Evolutionary conservation across 2,888 invertebrate species (phyloP), one percentile per base, ranked within the genome.

Genomic region (Melanargia galathea): DNA sequence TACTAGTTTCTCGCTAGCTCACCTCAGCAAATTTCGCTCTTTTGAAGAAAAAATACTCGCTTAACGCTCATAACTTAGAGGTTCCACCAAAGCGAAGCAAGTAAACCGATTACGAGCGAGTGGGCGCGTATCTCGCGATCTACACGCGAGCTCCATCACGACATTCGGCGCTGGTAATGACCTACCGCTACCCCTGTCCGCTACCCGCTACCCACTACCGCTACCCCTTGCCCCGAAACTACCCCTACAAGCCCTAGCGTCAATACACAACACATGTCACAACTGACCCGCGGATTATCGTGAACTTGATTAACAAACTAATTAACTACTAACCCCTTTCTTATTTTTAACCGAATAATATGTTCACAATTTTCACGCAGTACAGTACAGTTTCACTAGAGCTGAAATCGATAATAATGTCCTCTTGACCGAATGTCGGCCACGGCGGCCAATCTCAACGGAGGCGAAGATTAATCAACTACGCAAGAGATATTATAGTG

Each of bases 91-190:
- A 79, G 75, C 75, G 75, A 80, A 81, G 80, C 80, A 80, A 83
- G 85, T 88, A 88, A 87, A 89, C 86, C 88, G 89, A 89, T 88
- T 89, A 88, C 81, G 80, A 78, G 74, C 76, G 71, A 68, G 69
- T 66, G 71, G 72, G 68, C 51, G 64, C 76, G 78, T 86, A 87
- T 87, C 87, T 83, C 77, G 75, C 78, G 79, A 87, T 86, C 87
- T 73, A 77, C 87, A 86, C 87, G 86, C 86, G 79, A 86, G 72
- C 66, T 60, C 72, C 70, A 65, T 61, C 69, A 63, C 63, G 65
- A 65, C 63, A 60, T 65, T 79, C 78, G 64, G 75, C 54, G 59
- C 79, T 81, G 86, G 86, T 87, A 87, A 87, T 88, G 86, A 58
- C 46, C 35, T 33, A 26, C 51, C 49, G 26, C 52, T 52, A 48